phyloP scores from a whole-genome alignment of 2,113 vertebrate species.

The Onychorhynchus coronatus region DNA sequence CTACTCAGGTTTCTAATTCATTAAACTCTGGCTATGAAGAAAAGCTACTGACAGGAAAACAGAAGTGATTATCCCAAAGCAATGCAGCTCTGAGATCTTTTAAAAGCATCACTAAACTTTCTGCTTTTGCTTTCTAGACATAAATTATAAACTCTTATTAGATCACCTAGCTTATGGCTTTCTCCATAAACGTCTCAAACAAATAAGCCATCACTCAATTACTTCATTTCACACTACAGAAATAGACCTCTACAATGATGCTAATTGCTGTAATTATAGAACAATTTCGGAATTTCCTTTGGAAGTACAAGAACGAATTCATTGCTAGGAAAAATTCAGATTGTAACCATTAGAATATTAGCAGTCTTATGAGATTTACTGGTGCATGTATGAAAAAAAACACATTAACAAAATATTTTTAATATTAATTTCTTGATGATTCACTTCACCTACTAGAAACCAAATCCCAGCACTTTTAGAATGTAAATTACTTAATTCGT shows the following conservation, averaged over 20 bases:
- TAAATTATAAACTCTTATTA: neutral
- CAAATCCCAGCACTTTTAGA: neutral
- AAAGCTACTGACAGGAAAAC: neutral
- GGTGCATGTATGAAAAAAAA: neutral
- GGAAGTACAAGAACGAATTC: neutral
- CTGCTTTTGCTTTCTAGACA: neutral
- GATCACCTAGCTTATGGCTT: neutral
- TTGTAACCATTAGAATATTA: neutral
- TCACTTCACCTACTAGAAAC: neutral
- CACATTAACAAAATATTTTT: neutral
- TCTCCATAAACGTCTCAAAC: neutral
- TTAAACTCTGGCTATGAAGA: neutral
- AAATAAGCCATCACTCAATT: neutral
- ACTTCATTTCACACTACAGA: neutral
- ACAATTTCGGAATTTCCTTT: neutral
- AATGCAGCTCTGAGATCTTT: neutral
- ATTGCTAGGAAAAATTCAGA: neutral
- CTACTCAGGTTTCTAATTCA: neutral
- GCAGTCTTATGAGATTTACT: neutral
- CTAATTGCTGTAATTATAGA: neutral
- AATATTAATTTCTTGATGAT: neutral
- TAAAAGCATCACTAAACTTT: neutral
- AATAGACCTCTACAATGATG: neutral
- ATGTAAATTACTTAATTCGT: neutral
- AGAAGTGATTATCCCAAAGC: neutral